Percentiles rank a stretch among this genome's conserved stretches.
phyloP scores from a whole-genome alignment of 64 coral and sea anemone species.

The Montipora capricornis region DNA sequence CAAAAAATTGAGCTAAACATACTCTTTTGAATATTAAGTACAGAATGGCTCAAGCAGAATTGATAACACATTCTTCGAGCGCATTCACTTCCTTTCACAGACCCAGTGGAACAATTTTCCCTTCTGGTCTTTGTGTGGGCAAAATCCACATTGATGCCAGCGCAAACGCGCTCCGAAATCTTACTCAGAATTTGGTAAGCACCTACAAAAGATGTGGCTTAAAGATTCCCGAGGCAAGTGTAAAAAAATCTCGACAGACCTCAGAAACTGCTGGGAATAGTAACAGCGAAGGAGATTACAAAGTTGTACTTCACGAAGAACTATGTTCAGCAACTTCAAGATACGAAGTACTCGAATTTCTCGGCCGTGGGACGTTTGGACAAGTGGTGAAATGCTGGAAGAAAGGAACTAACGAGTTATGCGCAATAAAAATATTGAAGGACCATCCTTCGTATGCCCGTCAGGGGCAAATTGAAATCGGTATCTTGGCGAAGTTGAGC shows the following conservation, averaged over 20 bases:
- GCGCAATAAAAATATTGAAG: constrained; percentile 98
- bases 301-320: constrained; percentile 93
- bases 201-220: constrained; percentile 94
- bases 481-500: constrained; percentile 91
- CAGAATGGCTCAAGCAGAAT: constrained; percentile 94
- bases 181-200: constrained; percentile 84
- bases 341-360: constrained; percentile 96
- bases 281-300: constrained; percentile 96
- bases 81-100: constrained; percentile 89
- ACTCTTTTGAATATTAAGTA: constrained; percentile 35
- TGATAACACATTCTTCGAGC: constrained; percentile 89
- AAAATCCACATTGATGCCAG: constrained; percentile 72
- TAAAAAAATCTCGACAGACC: constrained; percentile 70
- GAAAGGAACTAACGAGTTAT: constrained; percentile 94
- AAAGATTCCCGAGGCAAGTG: constrained; percentile 65
- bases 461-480: constrained; percentile 97
- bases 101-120: constrained; percentile 38
- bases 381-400: constrained; percentile 99
- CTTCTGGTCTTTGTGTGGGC: constrained; percentile 22
- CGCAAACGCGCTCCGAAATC: constrained; percentile 73
- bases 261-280: constrained; percentile 76
- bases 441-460: constrained; percentile 97
- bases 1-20: constrained; percentile 37
- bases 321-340: constrained; percentile 85
- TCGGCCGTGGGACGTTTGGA: constrained; percentile 98